A percentile compares a stretch with the other conserved stretches of the same genome.
These are phyloP conservation scores for Rhodinocichla rosea DNA, from an alignment of 2,113 vertebrate species.

Conservation along the genomic window DNA sequence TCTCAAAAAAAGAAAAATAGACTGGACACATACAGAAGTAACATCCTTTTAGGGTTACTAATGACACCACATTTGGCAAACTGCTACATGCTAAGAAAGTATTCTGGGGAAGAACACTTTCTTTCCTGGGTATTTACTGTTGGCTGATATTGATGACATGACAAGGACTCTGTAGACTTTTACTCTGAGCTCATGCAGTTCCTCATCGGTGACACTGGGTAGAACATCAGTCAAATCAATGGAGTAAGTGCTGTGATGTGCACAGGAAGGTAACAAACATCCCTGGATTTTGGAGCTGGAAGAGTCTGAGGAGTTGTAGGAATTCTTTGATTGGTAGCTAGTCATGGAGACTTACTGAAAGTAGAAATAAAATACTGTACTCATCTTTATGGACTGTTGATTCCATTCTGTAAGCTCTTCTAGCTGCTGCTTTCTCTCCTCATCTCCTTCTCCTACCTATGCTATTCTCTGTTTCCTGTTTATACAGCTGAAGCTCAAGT, in stretches of 20 bases:
- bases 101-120: not conserved
- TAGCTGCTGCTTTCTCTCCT: not conserved
- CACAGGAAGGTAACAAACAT: not conserved
- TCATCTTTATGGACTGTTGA: not conserved
- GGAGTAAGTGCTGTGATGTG: not conserved
- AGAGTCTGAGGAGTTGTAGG: not conserved
- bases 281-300: not conserved
- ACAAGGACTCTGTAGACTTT: rapidly evolving
- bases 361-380: not conserved
- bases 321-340: not conserved
- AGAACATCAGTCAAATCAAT: not conserved
- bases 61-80: not conserved
- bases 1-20: not conserved
- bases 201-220: not conserved
- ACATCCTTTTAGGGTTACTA: not conserved
- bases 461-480: not conserved
- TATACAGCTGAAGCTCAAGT: not conserved
- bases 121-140: not conserved
- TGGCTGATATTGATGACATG: not conserved
- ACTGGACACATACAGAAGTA: not conserved
- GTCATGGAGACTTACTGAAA: not conserved
- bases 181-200: not conserved
- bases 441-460: not conserved
- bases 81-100: not conserved
- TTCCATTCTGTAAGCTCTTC: not conserved